Percentiles rank a stretch among this genome's conserved stretches.
Conservation (phyloP, 2,888 invertebrate species). For the Pecten maximus region DNA sequence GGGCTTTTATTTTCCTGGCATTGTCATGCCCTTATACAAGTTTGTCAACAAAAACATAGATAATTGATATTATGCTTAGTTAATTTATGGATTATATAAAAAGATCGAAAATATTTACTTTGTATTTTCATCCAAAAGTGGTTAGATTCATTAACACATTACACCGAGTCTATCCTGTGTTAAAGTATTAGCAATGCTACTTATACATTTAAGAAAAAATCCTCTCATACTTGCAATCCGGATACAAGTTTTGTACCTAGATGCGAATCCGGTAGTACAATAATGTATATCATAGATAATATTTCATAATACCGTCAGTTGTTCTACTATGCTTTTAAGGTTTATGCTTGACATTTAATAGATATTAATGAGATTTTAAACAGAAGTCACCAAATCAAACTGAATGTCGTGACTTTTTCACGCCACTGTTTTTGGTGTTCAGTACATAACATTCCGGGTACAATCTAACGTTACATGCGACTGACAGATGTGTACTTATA, state of each 20-base stretch:
- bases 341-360: conserved; percentile 7
- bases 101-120: no score
- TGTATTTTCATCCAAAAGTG: no score
- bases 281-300: background rate
- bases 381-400: background rate
- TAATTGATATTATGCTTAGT: no score
- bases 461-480: background rate
- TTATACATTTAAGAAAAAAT: background rate
- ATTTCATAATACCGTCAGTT: background rate
- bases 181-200: no score
- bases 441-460: conserved; percentile 1
- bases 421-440: background rate
- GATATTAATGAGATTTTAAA: conserved; percentile 23
- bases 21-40: no score
- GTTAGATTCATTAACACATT: no score
- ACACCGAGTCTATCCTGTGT: no score
- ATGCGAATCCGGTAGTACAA: background rate
- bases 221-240: background rate
- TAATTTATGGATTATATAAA: no score
- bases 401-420: conserved; percentile 4
- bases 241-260: background rate
- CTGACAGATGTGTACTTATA: conserved; percentile 26
- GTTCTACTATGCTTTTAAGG: background rate
- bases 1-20: no score
- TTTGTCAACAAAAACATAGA: no score